Conservation (phyloP, 2,888 invertebrate genomes). For the Pandemis corylana region DNA sequence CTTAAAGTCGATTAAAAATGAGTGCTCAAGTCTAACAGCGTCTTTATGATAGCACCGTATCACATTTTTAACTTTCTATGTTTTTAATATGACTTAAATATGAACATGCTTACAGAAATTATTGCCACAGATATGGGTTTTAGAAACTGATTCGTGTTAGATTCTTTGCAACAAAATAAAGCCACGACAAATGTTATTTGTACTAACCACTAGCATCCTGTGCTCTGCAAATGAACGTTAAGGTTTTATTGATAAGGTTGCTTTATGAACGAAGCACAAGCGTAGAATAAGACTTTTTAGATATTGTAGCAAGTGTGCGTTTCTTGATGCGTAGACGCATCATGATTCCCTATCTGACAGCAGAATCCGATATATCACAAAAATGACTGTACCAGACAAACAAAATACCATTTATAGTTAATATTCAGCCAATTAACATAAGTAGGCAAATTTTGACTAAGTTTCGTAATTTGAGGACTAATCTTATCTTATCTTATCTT, state of each 20-base stretch:
- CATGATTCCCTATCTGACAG: not conserved
- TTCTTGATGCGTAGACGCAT: slow-evolving; percentile 15
- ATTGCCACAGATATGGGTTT: not conserved
- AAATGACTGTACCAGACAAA: not conserved
- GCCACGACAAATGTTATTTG: not conserved
- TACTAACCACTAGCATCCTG: not conserved
- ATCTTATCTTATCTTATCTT: no score
- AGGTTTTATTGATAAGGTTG: not conserved
- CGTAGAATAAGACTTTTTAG: not conserved
- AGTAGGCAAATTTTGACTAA: no score
- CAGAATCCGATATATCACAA: not conserved
- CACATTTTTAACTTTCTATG: not conserved
- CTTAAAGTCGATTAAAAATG: no score
- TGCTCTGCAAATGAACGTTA: not conserved
- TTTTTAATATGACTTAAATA: not conserved
- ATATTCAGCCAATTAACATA: no score
- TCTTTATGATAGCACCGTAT: not conserved
- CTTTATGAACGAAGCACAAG: not conserved
- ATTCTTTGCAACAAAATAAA: not conserved
- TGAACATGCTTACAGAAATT: not conserved
- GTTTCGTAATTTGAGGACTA: no score
- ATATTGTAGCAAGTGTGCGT: not conserved
- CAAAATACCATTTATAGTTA: not conserved
- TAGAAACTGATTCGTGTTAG: not conserved
- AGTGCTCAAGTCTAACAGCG: no score